These are phyloP conservation scores for Lottia scabra DNA, from an alignment of 2,888 invertebrate genomes.

Conservation along the genomic window DNA sequence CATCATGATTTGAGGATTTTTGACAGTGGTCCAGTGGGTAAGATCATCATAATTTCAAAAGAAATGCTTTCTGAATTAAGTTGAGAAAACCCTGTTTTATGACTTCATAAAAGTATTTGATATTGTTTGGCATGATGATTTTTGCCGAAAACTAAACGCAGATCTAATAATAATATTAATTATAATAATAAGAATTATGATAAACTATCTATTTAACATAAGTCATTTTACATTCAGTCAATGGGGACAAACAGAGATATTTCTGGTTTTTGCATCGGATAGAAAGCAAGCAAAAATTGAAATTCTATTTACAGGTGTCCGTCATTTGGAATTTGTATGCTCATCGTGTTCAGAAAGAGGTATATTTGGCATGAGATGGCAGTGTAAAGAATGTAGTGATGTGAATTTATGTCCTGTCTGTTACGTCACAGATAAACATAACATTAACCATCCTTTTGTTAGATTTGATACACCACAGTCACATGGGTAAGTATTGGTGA, in stretches of 20 bases:
- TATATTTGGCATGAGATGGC: constrained; percentile 38
- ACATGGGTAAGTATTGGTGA: constrained; percentile 12
- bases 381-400: constrained; percentile 25
- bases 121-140: too few relatives aligned
- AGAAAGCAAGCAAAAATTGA: too few relatives aligned
- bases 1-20: constrained; percentile 83
- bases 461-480: constrained; percentile 14
- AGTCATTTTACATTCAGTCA: too few relatives aligned
- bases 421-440: constrained; percentile 39
- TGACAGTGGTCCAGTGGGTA: constrained; percentile 86
- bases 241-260: too few relatives aligned
- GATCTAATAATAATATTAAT: too few relatives aligned
- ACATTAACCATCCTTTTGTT: constrained; percentile 26
- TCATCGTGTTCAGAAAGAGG: constrained; percentile 24
- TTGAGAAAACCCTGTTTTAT: too few relatives aligned
- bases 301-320: constrained; percentile 14
- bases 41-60: constrained; percentile 40
- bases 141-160: too few relatives aligned
- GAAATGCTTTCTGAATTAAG: too few relatives aligned
- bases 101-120: too few relatives aligned
- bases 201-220: too few relatives aligned
- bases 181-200: too few relatives aligned
- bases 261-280: too few relatives aligned
- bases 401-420: constrained; percentile 33
- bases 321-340: constrained; percentile 15